Evolutionary conservation across 2,888 invertebrate species (phyloP).

Genomic region (Miltochrista miniata): DNA sequence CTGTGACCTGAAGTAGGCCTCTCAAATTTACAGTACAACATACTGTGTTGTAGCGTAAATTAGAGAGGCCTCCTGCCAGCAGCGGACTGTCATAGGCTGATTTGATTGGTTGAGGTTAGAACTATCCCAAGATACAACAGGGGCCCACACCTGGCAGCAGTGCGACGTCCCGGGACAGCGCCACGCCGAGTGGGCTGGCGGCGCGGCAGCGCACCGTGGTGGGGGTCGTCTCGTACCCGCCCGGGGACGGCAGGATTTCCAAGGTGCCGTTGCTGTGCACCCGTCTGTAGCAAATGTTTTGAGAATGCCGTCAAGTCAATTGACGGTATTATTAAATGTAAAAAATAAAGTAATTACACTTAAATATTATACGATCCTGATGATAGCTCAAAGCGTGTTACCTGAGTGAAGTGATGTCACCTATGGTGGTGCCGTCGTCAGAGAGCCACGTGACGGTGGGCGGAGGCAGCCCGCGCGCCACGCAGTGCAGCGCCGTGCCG

Average conservation of each 20-base stretch:
- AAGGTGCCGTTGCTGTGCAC: conserved; percentile 62
- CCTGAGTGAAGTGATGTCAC: conserved; percentile 48
- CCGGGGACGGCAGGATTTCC: conserved; percentile 49
- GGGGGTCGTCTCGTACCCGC: conserved; percentile 22
- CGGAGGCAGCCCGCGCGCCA: conserved; percentile 52
- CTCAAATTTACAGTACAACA: too few species aligned
- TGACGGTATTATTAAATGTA: too few species aligned
- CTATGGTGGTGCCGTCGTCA: conserved; percentile 47
- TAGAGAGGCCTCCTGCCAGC: too few species aligned
- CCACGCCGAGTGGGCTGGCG: conserved; percentile 88
- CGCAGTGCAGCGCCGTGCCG: conserved; percentile 53
- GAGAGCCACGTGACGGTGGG: conserved; percentile 55
- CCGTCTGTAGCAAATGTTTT: conserved; percentile 36
- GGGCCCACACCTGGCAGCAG: conserved; percentile 89
- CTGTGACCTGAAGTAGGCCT: too few species aligned
- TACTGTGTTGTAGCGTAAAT: too few species aligned
- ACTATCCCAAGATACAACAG: too few species aligned
- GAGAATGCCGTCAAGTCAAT: too few species aligned
- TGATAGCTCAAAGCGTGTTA: conserved; percentile 12
- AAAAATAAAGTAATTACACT: too few species aligned
- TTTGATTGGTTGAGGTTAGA: too few species aligned
- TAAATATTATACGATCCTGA: too few species aligned
- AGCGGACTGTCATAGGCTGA: too few species aligned
- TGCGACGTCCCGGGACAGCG: conserved; percentile 89
- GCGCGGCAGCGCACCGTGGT: conserved; percentile 86